A percentile compares a stretch with the other conserved stretches of the same genome.
Evolutionary conservation across 2,113 vertebrate genomes (phyloP).

Genomic region (Ceyx margarethae): DNA sequence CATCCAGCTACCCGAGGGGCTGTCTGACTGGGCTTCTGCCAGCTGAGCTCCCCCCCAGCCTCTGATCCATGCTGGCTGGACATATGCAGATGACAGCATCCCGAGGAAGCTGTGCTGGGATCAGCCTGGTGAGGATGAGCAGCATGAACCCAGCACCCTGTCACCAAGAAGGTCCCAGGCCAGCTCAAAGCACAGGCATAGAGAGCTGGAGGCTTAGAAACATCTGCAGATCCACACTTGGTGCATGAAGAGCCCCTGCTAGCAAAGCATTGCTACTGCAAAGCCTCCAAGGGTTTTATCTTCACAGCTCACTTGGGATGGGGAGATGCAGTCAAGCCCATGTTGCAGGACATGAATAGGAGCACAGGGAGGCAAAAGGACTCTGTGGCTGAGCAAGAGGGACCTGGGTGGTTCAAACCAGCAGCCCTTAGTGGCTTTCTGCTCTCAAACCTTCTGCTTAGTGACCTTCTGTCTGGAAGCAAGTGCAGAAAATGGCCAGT

Average conservation of each 20-base stretch:
- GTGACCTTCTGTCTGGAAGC: not conserved
- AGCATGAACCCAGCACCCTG: not conserved
- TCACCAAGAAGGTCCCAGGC: not conserved
- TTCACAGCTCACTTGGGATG: not conserved
- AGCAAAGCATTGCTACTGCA: not conserved
- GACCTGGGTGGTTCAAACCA: not conserved
- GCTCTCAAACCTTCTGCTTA: not conserved
- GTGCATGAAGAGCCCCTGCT: not conserved
- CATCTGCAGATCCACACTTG: accelerated
- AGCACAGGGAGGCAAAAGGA: not conserved
- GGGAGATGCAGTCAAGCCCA: not conserved
- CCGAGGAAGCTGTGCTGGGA: accelerated
- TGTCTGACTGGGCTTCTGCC: not conserved
- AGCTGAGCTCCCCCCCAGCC: not conserved
- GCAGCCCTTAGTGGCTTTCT: not conserved
- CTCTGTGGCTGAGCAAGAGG: not conserved
- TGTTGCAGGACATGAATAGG: not conserved
- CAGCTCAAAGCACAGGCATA: not conserved
- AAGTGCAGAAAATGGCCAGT: not conserved
- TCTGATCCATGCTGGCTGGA: accelerated
- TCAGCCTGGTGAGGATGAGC: not conserved
- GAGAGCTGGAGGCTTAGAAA: not conserved
- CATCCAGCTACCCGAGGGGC: not conserved
- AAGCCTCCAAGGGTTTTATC: not conserved
- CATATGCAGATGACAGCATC: accelerated